A percentile compares a stretch with the other conserved stretches of the same genome.
Evolutionary conservation across 2,888 invertebrate genomes (phyloP).

Genomic region (Diplazon laetatorius): DNA sequence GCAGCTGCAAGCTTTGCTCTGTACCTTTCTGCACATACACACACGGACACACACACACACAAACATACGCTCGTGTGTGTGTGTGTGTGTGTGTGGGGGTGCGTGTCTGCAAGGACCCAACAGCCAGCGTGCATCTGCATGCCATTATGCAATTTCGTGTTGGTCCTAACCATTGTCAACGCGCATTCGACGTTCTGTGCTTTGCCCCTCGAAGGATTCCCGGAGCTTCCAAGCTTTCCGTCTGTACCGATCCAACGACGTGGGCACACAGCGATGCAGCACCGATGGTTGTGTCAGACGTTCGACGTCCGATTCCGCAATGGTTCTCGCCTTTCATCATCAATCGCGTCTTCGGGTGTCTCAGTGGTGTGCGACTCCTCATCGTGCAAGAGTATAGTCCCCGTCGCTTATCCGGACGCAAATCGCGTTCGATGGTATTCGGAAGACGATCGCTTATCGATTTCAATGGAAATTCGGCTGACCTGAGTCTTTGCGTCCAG

Average conservation of each 20-base stretch:
- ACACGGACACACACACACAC: background rate
- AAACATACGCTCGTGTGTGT: background rate
- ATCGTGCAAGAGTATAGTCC: background rate
- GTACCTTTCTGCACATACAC: constrained; percentile 3
- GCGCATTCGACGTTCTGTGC: constrained; percentile 55
- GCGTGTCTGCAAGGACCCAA: constrained; percentile 64
- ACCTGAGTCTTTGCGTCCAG: constrained; percentile 10
- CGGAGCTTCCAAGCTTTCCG: constrained; percentile 34
- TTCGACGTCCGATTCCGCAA: constrained; percentile 15
- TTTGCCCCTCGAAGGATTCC: constrained; percentile 34
- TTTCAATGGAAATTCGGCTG: constrained; percentile 25
- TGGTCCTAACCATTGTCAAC: constrained; percentile 73
- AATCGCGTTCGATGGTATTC: background rate
- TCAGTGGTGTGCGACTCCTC: background rate
- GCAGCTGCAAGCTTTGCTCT: constrained; percentile 28
- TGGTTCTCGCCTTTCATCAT: constrained; percentile 14
- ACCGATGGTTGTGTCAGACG: background rate
- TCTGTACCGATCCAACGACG: constrained; percentile 27
- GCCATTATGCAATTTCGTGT: constrained; percentile 76
- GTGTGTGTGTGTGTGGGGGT: constrained; percentile 26
- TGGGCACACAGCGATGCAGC: background rate
- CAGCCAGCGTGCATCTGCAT: constrained; percentile 74
- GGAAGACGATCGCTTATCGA: constrained; percentile 33
- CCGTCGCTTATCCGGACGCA: background rate
- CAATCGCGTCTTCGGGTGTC: constrained; percentile 6